Conservation (phyloP, 2,888 invertebrate genomes). For the Ommatoiulus sabulosus region DNA sequence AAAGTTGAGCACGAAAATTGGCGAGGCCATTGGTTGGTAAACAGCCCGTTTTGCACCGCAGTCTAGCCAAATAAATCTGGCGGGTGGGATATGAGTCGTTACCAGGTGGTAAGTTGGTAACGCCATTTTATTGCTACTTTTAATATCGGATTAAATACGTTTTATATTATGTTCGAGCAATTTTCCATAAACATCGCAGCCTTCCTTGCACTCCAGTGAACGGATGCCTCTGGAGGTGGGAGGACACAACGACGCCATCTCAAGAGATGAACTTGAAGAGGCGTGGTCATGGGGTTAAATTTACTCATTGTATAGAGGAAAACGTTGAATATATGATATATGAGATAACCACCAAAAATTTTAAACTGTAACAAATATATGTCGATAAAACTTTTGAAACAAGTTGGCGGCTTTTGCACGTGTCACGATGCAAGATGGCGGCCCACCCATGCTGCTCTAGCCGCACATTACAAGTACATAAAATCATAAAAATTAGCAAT, state of each 20-base stretch:
- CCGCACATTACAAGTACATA: neutral
- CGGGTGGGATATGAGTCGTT: neutral
- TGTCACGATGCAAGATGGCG: neutral
- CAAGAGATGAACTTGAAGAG: neutral
- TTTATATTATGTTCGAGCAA: neutral
- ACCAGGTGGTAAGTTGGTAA: slow-evolving; percentile 23
- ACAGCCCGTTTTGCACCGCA: neutral
- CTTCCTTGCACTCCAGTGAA: neutral
- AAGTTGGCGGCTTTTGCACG: too few species aligned
- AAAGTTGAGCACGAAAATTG: neutral
- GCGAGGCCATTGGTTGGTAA: neutral
- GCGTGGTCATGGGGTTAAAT: too few species aligned
- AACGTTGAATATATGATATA: neutral
- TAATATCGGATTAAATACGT: slow-evolving; percentile 22
- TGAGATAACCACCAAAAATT: too few species aligned
- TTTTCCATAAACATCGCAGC: neutral
- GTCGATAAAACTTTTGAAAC: too few species aligned
- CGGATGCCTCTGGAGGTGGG: neutral
- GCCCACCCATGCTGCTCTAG: neutral
- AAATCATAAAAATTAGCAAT: neutral
- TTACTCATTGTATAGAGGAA: too few species aligned
- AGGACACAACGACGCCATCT: neutral
- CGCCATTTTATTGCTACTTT: neutral
- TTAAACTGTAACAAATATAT: too few species aligned
- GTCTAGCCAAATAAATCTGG: slow-evolving; percentile 16